Base-by-base conservation (phyloP, 2,888 invertebrate species). In the Temnothorax unifasciatus region DNA sequence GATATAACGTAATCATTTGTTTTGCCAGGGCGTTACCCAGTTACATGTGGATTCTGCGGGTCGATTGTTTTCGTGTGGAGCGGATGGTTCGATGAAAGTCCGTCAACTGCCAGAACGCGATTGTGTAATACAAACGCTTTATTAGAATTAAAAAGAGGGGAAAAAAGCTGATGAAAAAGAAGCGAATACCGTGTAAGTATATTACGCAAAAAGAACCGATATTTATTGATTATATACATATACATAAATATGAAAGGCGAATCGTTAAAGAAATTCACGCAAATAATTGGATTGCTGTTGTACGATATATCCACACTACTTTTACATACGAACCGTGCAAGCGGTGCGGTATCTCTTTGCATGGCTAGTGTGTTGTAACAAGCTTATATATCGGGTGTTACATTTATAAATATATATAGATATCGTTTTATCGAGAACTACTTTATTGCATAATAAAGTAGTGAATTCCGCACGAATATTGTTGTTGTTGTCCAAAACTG, bases 41-140 rank as follows among this genome's bases (percentile, higher is more conserved):
- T 96, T 99, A 90, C 97, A 98, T 94, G 97, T 99, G 86, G 99
- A 99, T 95, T 96, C 97, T 63, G 97, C 97, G 86, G 97, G 97
- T 41, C 97, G 99, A 69, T 96, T 99, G 91, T 99, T 99, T 96
- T 99, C 99, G 8, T 99, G 99, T 95, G 99, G 99, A 81, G 99
- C 99, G 71, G 99, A 99, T 96, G 99, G 99, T 92, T 99, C 99
- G 73, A 98, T 99, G 97, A 99, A 99, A 96, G 98, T 99, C 90
- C 97, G 99, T 89, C 97, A 98, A 94, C 96, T 99, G 92, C 98
- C 99, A 25, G 98, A 99, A 94, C 96, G 97, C 89, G 97, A 97
- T 92, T 95, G 95, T 86, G 95, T 96, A 91, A 96, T 96, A 84
- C 96, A 96, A 91, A 95, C 96, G 85, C 94, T 96, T 92, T 96